A percentile compares a stretch with the other conserved stretches of the same genome.
phyloP scores from a whole-genome alignment of 2,113 vertebrate genomes.

The Boulengeromyrus knoepffleri region DNA sequence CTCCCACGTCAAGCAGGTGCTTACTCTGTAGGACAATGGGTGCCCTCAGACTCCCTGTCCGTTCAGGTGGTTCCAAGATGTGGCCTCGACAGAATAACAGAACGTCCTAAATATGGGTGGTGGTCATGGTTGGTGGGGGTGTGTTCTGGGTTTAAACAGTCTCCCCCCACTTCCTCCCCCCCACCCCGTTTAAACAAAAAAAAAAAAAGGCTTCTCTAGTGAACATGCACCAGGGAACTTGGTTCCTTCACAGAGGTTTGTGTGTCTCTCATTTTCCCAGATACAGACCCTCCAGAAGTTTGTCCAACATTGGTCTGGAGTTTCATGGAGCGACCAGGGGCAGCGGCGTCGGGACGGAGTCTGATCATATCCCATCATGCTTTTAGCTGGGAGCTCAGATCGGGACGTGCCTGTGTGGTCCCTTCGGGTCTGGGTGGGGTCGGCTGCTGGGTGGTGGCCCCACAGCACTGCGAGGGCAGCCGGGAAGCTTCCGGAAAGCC shows the following conservation, averaged over 20 bases:
- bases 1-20: not conserved
- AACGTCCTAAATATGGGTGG: not conserved
- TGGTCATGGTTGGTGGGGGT: not conserved
- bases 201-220: not conserved
- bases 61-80: constrained; percentile 13
- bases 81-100: not conserved
- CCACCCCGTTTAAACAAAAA: not conserved
- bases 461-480: not conserved
- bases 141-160: not conserved
- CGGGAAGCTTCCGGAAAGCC: not conserved
- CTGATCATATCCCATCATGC: not conserved
- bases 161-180: too few species aligned
- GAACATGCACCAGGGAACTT: not conserved
- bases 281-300: not conserved
- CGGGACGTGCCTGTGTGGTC: not conserved
- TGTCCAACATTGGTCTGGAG: not conserved
- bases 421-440: not conserved
- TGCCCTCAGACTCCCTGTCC: not conserved
- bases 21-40: not conserved
- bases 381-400: not conserved
- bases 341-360: not conserved
- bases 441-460: not conserved
- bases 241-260: not conserved
- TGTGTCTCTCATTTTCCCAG: not conserved
- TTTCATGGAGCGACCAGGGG: not conserved